Evolutionary conservation across 1,140 invertebrate genomes (phyloP), one percentile per base, ranked within the genome.

Genomic region (Streblospio benedicti): DNA sequence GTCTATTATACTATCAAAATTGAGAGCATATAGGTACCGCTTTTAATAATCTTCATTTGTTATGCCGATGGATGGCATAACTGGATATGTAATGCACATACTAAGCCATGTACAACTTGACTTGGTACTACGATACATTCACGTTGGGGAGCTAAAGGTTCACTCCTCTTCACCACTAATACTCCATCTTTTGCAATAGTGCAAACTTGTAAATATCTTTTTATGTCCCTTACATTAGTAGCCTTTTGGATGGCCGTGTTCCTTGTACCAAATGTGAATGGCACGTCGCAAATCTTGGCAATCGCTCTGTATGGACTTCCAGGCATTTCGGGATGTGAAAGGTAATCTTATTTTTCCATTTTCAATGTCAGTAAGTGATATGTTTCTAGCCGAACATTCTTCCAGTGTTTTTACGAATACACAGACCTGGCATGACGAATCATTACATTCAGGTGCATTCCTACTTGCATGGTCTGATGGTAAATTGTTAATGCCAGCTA

Each of bases 131-230:
- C 44, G 33, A 65, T 68, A 3, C 25, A 14, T 32, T 64, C 63
- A 3, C 27, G 25, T 1, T 25, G 1, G 0, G 44, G 14, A 9
- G 9, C 1, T 0, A 62, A 30, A 18, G 57, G 61, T 3, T 59
- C 49, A 52, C 50, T 27, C n/a, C 50, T 16, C 31, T 28, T 25
- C 32, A 64, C 63, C 16, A 63, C 60, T 18, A 68, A 32, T 4
- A 68, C 20, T 45, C 60, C 60, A 58, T 67, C 67, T 53, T 63
- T 66, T 23, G 63, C 33, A n/a, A 66, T 65, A 9, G 60, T 58
- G 4, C 35, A 54, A 23, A 62, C 61, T 30, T 61, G 38, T n/a
- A 63, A 33, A 44, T 65, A 64, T 0, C 61, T 35, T 43, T 67
- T 58, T 23, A 59, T 57, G 32, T 68, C 53, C 41, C 45, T 61